Evolutionary conservation across 2,888 invertebrate genomes (phyloP), one percentile per base, ranked within the genome.

Genomic region (Dexiosoma caninum): DNA sequence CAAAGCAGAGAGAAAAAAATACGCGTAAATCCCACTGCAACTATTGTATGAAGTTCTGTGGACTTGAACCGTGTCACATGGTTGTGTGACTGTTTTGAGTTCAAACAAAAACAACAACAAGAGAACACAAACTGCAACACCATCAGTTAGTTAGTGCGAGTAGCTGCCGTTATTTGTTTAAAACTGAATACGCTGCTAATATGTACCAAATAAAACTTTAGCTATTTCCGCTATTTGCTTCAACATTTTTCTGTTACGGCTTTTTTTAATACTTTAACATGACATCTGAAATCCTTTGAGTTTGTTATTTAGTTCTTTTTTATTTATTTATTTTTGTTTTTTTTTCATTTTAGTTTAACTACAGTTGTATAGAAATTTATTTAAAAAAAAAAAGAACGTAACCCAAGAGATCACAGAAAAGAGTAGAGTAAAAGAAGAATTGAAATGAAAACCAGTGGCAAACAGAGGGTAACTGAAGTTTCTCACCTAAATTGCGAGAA

Each of bases 171-270:
- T 78, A 70, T 81, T 81, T 81, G 78, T 66, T 77, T 70, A 53
- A 64, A 70, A 70, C 69, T 59, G 69, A 78, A 74, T 75, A 75
- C 70, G 46, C 75, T 70, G n/a, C 78, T 78, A 81, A 78, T 75
- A 75, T 67, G 64, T 59, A 75, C 70, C 40, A 75, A 70, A 64
- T 77, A 77, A 77, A 77, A 77, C 75, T 80, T 66, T 71, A 75
- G 59, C 59, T 71, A 75, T 80, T 80, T 75, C 79, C 79, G 70
- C 64, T 80, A 80, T 80, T 80, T 80, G 79, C 70, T 71, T 66
- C 60, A 79, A 80, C 19, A 74, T 51, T 53, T 59, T 21, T 1
- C 14, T 19, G 7, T 27, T 42, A 16, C 27, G 12, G 0, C 14
- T 53, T 35, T 60, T 57, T 70, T 75, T 70, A 71, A 75, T 75